Evolutionary conservation across 2,797 vertebrate species (phyloP), one percentile per base, ranked within the genome.

Genomic region (Anguilla marmorata): DNA sequence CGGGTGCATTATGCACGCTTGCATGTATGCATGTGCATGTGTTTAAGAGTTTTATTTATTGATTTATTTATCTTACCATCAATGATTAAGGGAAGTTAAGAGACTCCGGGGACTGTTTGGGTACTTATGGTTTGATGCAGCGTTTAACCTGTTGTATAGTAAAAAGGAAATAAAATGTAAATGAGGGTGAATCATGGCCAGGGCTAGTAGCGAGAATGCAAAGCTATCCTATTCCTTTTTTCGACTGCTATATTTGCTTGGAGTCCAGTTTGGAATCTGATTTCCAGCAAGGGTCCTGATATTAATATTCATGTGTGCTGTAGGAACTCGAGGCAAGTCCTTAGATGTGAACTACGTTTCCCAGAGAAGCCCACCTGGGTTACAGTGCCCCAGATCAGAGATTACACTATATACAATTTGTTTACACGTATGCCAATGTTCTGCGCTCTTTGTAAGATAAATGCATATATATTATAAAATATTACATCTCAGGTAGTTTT

Each of bases 241-340:
- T 88, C 85, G 87, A 85, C 88, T 82, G 87, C 84, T 2, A 50
- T 50, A 60, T 27, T 83, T 41, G 58, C 52, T 63, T n/a, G 88
- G 83, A 86, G 16, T 37, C 63, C 48, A 88, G 86, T 87, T 89
- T 89, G 63, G 80, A 94, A 93, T 94, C 94, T 91, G 92, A 95
- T 94, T 94, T 60, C 54, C 89, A 86, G 52, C 48, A 54, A 87
- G 86, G 80, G 79, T 89, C 66, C 45, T 83, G 63, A 85, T 87
- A 87, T 89, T 90, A 88, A 87, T 89, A 89, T 88, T 87, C 87
- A 87, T 72, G 30, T 60, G 84, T 50, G n/a, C 88, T 72, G 33
- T 87, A 85, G 84, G 86, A 87, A 90, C 87, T 84, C 86, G 86
- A 56, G 72, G 79, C 58, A 37, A 88, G 85, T 88, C 89, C 89